Percentiles rank a stretch among this genome's conserved stretches.
Evolutionary conservation across 2,888 invertebrate genomes (phyloP).

Genomic region (Amphipoea oculea): DNA sequence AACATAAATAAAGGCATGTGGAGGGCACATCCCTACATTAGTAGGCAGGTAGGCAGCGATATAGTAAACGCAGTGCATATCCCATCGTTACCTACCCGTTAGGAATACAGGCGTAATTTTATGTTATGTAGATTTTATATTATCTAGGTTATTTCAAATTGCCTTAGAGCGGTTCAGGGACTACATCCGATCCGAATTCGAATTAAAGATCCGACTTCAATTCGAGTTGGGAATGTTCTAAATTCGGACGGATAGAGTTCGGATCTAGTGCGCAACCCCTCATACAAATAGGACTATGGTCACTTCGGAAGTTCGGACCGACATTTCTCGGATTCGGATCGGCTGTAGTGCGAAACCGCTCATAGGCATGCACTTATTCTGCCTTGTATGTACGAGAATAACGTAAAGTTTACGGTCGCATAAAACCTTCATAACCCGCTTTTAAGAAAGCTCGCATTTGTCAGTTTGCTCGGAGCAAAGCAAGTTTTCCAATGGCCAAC

Average conservation of each 20-base stretch:
- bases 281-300: too few species aligned
- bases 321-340: too few species aligned
- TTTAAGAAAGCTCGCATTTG: conserved; percentile 9
- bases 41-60: too few species aligned
- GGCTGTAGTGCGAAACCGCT: too few species aligned
- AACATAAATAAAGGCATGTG: background rate
- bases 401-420: conserved; percentile 5
- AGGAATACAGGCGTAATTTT: background rate
- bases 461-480: conserved; percentile 12
- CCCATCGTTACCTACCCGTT: background rate
- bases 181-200: too few species aligned
- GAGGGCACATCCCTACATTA: background rate
- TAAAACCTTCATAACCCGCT: conserved; percentile 10
- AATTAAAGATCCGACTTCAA: too few species aligned
- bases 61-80: background rate
- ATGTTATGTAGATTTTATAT: background rate
- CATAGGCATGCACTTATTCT: background rate
- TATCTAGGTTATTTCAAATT: background rate
- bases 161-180: too few species aligned
- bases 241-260: too few species aligned
- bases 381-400: background rate
- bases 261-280: too few species aligned
- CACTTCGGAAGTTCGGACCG: too few species aligned
- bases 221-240: too few species aligned
- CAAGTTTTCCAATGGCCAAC: conserved; percentile 5